Base-by-base conservation (phyloP, 2,113 vertebrate genomes). In the Hemiprocne comata region DNA sequence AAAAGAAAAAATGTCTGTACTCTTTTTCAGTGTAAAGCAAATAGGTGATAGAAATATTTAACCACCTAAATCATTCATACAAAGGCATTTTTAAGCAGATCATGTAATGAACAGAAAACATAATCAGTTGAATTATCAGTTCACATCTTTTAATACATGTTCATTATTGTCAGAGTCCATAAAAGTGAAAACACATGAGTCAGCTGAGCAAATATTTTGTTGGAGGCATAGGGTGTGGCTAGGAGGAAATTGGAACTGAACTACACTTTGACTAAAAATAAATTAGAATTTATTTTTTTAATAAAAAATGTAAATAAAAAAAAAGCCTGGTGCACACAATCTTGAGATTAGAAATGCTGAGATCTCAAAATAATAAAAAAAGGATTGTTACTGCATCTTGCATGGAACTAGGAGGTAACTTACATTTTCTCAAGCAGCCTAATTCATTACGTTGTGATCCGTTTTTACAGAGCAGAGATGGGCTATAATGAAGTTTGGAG, bases 41-140 rank as follows among this genome's bases (percentile, higher is more conserved):
- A 73, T 71, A 91, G 70, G 15, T 17, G 21, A 53, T 17, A 60
- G 42, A 70, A 70, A 80, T 89, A 51, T 66, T 95, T 89, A 92
- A 34, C 65, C 1, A 19, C 64, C 94, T 87, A 96, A 89, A 83
- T 94, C 34, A 42, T 94, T 94, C 48, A 62, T 60, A 78, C 23
- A 94, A 94, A 82, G 55, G n/a, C 54, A 46, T 85, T 95, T 96
- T 74, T 83, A 73, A 92, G 73, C 67, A 84, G 42, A 89, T 84
- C 77, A 48, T 42, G 36, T 80, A 92, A 70, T 1, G 1, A 58
- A 69, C 60, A 84, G 33, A 21, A 44, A 36, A 71, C 86, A n/a
- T 57, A 80, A 64, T 42, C 6, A 46, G 11, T 5, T 81, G 33
- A 95, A 65, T 42, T 57, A 44, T 89, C 50, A 23, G 3, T 74